A percentile compares a stretch with the other conserved stretches of the same genome.
phyloP scores from a whole-genome alignment of 2,797 vertebrate species.

The Myotis daubentonii region DNA sequence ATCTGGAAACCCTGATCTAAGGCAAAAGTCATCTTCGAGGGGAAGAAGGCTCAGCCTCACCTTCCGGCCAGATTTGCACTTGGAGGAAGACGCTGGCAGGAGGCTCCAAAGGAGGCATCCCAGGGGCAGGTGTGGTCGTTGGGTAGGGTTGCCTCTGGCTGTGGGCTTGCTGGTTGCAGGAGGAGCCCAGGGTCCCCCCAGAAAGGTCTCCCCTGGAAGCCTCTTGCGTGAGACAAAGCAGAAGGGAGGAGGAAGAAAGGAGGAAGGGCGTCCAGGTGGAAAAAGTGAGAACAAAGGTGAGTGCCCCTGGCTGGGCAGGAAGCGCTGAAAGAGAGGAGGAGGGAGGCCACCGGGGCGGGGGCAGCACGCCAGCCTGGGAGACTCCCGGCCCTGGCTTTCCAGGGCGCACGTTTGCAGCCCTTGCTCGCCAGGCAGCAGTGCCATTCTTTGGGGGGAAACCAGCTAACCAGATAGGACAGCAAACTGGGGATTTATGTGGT shows the following conservation, averaged over 20 bases:
- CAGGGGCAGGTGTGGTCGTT: not conserved
- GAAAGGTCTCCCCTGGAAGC: not conserved
- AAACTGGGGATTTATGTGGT: constrained; percentile 76
- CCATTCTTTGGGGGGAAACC: constrained; percentile 48
- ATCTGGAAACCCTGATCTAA: not conserved
- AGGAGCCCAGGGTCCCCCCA: not conserved
- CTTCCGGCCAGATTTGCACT: not conserved
- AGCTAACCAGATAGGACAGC: constrained; percentile 75
- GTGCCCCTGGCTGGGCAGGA: not conserved
- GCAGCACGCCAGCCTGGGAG: not conserved
- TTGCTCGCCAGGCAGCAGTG: constrained; percentile 7
- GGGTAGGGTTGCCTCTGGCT: not conserved
- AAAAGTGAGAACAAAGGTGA: not conserved
- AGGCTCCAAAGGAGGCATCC: not conserved
- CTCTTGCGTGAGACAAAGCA: not conserved
- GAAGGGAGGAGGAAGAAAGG: not conserved
- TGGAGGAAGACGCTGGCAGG: constrained; percentile 11
- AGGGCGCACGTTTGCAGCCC: not conserved
- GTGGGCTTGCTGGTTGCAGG: not conserved
- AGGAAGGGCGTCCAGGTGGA: not conserved
- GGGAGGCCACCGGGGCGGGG: not conserved
- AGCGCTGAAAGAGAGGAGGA: not conserved
- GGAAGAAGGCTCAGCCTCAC: not conserved
- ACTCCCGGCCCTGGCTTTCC: not conserved
- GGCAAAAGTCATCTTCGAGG: not conserved